phyloP scores from a whole-genome alignment of 2,797 vertebrate genomes.

The Microcaecilia unicolor region DNA sequence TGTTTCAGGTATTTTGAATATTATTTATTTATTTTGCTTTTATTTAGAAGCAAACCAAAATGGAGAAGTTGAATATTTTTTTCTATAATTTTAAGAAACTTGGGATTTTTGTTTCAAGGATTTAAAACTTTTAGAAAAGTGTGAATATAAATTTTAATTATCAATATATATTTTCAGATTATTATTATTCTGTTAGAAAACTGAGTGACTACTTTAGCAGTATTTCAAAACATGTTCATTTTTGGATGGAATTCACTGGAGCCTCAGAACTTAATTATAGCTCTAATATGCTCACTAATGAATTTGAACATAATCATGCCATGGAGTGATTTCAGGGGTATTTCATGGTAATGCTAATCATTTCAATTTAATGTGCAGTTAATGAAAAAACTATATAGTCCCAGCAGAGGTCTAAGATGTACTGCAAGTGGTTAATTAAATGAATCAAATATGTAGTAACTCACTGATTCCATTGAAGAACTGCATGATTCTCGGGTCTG shows the following conservation, averaged over 20 bases:
- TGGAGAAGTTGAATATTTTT: too few relatives aligned
- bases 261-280: slow-evolving; percentile 22
- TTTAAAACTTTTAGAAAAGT: too few relatives aligned
- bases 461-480: too few relatives aligned
- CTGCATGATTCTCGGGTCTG: too few relatives aligned
- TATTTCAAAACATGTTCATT: neutral
- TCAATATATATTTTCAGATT: neutral
- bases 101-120: too few relatives aligned
- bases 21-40: too few relatives aligned
- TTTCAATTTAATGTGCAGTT: slow-evolving; percentile 7
- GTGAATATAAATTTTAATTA: too few relatives aligned
- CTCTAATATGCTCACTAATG: slow-evolving; percentile 32
- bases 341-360: slow-evolving; percentile 20
- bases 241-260: slow-evolving; percentile 2
- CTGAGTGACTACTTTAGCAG: neutral
- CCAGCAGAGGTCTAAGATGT: neutral
- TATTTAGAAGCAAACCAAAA: too few relatives aligned
- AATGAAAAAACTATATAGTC: neutral
- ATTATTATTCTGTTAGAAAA: neutral
- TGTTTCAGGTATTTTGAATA: too few relatives aligned
- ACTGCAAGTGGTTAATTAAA: slow-evolving; percentile 2
- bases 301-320: slow-evolving; percentile 26
- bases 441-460: neutral
- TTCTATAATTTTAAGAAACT: too few relatives aligned
- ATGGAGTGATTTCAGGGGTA: slow-evolving; percentile 23